Base-by-base conservation (phyloP, 1,140 invertebrate genomes). In the Orussus abietinus region DNA sequence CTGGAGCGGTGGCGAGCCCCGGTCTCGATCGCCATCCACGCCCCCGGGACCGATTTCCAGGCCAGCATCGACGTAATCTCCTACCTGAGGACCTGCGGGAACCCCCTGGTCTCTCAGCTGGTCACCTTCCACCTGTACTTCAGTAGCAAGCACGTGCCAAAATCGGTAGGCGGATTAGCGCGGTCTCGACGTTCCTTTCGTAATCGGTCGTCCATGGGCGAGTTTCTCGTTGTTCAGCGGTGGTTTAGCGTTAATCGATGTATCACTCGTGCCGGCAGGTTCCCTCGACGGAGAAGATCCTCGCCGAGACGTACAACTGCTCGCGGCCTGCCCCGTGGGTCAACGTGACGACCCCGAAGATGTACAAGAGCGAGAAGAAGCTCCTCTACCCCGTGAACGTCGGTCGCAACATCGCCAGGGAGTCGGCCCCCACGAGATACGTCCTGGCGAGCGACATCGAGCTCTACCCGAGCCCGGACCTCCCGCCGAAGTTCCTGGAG, bases 81-180 rank as follows among this genome's bases (percentile, higher is more conserved):
- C 13, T 82, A 81, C 51, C 57, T 79, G 14, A 68, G 79, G 37
- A 76, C 69, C 43, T 84, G 81, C 52, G 65, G 66, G 21, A 75
- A 77, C 20, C 75, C 75, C 6, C 71, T 90, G 33, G 77, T 93
- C 25, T 75, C 79, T 12, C 79, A 88, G 53, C 80, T 79, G 47
- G 85, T 89, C 55, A 90, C 86, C 39, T 92, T 92, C 69, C 89
- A 93, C 66, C 59, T 92, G 20, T 92, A 89, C 72, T 92, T 93
- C 62, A 85, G 85, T 49, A 82, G 82, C 43, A 88, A 88, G 62
- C 84, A 92, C 65, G 82, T 91, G 57, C 89, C 89, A 32, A 84
- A 82, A 73, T 65, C 75, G 66, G 82, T 86, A 49, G 74, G 75
- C 63, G 38, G 14, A 3, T 12, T 33, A 21, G n/a, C n/a, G n/a